Conservation (phyloP, 2,113 vertebrate genomes). For the Choloepus hoffmanni region DNA sequence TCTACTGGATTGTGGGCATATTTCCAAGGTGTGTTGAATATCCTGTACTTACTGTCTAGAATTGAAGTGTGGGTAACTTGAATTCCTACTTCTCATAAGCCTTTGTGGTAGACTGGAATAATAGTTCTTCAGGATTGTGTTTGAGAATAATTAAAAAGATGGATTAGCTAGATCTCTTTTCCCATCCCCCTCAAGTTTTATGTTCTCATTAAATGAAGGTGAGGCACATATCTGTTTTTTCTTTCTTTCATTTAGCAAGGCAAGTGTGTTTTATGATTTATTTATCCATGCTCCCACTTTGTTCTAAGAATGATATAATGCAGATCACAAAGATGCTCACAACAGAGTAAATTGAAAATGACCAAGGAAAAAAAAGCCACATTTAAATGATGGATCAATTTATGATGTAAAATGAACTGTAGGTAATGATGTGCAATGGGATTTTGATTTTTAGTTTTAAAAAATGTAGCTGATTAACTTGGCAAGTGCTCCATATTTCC, state of each 20-base stretch:
- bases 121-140: neutral
- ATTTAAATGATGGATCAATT: neutral
- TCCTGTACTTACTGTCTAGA: neutral
- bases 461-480: neutral
- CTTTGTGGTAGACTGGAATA: neutral
- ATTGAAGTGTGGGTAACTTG: neutral
- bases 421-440: neutral
- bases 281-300: neutral
- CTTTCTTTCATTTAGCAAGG: neutral
- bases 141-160: constrained; percentile 25
- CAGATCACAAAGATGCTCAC: neutral
- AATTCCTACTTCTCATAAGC: neutral
- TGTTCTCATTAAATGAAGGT: constrained; percentile 10
- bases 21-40: neutral
- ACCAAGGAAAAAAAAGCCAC: neutral
- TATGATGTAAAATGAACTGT: neutral
- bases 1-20: neutral
- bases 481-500: neutral
- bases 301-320: neutral
- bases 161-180: neutral
- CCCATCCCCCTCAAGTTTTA: neutral
- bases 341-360: neutral
- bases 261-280: neutral
- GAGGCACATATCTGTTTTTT: neutral
- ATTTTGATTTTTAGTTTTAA: constrained; percentile 13